Evolutionary conservation across 2,888 invertebrate species (phyloP), one percentile per base, ranked within the genome.

Genomic region (Lasioglossum figueresi): DNA sequence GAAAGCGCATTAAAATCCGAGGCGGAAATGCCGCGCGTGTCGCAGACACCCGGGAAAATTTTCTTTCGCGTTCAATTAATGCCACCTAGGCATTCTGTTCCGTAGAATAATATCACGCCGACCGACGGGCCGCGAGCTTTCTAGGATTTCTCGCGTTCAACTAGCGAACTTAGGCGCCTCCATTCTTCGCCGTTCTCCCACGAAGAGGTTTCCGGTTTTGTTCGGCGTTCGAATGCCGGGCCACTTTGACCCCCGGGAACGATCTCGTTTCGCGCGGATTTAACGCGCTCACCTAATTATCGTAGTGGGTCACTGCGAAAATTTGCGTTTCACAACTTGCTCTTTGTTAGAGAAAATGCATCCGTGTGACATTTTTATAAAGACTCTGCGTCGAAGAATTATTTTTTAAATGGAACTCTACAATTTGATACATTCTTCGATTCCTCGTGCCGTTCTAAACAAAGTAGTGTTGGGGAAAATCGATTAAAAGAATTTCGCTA

Each of bases 11-110:
- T 63, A 27, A 43, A 40, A 63, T 19, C 76, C 63, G 34, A 63
- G 63, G 6, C 34, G 63, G 45, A 66, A 63, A 59, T 45, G 63
- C 31, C 34, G 34, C 76, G 43, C 63, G 63, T 63, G 75, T 63
- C 59, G 31, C 59, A 31, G 59, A 12, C 27, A 63, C 45, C 45
- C 14, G 27, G 31, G 75, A 40, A 40, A 27, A 63, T 75, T 63
- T 63, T 75, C 63, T 66, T 45, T 34, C 31, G 27, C 37, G 56
- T 59, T 43, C 37, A 27, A 43, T 40, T 76, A 76, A 75, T 19
- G 40, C n/a, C 37, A 19, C 16, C n/a, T 14, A n/a, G 10, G 14
- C 27, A 23, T 75, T 75, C 56, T 59, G 31, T 37, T 37, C 31
- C 37, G 37, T 52, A 59, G 74, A 74, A 37, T 56, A 56, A 74